phyloP scores from a whole-genome alignment of 2,113 vertebrate species.

The Halcyon senegalensis region DNA sequence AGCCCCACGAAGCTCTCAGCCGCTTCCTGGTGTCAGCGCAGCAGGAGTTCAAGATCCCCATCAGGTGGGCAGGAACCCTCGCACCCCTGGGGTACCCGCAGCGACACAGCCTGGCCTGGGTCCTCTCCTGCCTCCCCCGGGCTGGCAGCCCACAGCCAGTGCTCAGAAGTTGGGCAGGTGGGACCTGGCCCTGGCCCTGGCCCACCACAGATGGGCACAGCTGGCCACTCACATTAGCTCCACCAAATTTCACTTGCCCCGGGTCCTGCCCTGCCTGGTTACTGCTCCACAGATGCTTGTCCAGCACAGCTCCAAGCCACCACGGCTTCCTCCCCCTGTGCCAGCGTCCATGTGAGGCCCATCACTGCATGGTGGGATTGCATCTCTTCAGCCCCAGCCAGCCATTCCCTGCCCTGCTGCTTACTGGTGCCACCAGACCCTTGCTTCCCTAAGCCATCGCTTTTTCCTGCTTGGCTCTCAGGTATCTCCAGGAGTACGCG shows the following conservation, averaged over 20 bases:
- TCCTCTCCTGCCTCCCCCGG: no score
- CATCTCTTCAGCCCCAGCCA: background rate
- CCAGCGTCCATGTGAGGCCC: accelerated
- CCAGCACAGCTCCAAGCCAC: background rate
- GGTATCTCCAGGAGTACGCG: constrained; percentile 94
- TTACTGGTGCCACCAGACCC: accelerated
- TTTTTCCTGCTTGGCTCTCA: background rate
- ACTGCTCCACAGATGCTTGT: background rate
- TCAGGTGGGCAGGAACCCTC: constrained; percentile 78
- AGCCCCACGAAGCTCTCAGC: constrained; percentile 91
- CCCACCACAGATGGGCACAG: background rate
- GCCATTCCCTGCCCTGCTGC: background rate
- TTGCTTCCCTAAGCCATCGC: background rate
- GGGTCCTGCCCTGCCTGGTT: background rate
- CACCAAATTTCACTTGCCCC: background rate
- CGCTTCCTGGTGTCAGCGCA: constrained; percentile 88
- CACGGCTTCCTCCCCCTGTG: background rate
- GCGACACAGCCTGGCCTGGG: background rate
- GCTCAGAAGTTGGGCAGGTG: accelerated
- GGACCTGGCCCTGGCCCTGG: no score
- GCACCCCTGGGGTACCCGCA: accelerated
- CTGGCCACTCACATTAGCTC: accelerated
- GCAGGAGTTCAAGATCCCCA: constrained; percentile 92
- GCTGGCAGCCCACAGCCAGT: background rate
- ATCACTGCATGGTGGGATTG: accelerated